Evolutionary conservation across 1,140 invertebrate species (phyloP), one percentile per base, ranked within the genome.

Genomic region (Drosophila funebris): DNA sequence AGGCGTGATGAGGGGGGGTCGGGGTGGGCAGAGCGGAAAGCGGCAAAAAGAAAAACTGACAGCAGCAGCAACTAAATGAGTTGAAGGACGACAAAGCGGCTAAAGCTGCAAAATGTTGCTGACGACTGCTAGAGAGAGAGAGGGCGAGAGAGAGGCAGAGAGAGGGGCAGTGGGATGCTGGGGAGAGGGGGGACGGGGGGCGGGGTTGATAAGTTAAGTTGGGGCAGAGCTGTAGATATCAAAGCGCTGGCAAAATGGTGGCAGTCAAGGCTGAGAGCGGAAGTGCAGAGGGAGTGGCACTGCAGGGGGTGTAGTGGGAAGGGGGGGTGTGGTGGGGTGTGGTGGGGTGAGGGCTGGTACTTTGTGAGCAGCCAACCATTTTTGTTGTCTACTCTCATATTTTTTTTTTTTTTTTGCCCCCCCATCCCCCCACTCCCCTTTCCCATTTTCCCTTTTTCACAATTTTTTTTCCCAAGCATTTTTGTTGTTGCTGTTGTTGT

Each of bases 171-270:
- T n/a, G n/a, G n/a, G n/a, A n/a, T n/a, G n/a, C n/a, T 9, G 6
- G 14, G 1, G 8, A 53, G 27, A 14, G 1, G 62, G 20, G 22
- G 29, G 3, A 3, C 7, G 24, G 8, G 39, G 8, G 20, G 2
- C 13, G 14, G 1, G 6, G 13, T 9, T 13, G 24, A n/a, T 0
- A 24, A 13, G 37, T 11, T 22, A 20, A 16, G 13, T 18, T 27
- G 43, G 37, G 33, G 43, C 31, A 37, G 16, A 43, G 33, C 58
- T 57, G 63, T 48, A 70, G 72, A 88, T 81, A 88, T 82, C 84
- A 87, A 87, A 88, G 78, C 75, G 72, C 68, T 82, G 78, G 76
- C 78, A 87, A 87, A 88, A 88, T 88, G 83, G 78, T 76, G 78
- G 52, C 66, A 58, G 43, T 53, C 41, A 43, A n/a, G 8, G 1